phyloP scores from a whole-genome alignment of 2,888 invertebrate species.

The Pseudococcus viburni region DNA sequence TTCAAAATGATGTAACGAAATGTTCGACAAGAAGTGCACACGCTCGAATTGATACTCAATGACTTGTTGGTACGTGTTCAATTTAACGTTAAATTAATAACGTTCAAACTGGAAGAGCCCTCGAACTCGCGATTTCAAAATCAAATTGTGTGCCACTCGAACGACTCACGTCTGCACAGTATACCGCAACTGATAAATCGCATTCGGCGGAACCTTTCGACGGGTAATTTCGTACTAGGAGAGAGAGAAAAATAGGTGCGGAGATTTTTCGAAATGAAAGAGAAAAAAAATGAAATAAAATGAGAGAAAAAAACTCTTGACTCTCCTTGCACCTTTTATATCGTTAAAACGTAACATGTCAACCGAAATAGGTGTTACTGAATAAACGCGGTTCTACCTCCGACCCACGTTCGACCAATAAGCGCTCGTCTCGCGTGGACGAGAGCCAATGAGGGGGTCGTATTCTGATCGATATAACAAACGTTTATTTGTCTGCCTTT shows the following conservation, averaged over 20 bases:
- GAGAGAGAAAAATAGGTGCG: conserved; percentile 58
- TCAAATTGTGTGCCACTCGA: conserved; percentile 66
- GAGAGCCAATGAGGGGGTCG: conserved; percentile 63
- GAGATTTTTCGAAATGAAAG: conserved; percentile 60
- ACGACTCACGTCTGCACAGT: conserved; percentile 60
- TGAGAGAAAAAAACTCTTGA: conserved; percentile 39
- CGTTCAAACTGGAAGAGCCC: conserved; percentile 60
- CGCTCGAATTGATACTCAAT: conserved; percentile 65
- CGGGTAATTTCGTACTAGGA: conserved; percentile 64
- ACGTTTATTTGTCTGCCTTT: conserved; percentile 64
- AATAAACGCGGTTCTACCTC: conserved; percentile 59
- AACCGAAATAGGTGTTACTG: conserved; percentile 65
- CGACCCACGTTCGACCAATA: conserved; percentile 59
- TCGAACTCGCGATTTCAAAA: conserved; percentile 65
- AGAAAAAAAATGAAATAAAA: conserved; percentile 56
- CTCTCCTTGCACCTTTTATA: conserved; percentile 64
- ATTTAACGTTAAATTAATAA: conserved; percentile 65
- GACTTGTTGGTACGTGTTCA: conserved; percentile 63
- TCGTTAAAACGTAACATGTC: conserved; percentile 64
- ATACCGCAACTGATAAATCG: conserved; percentile 65
- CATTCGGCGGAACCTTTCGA: conserved; percentile 64
- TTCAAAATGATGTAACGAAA: conserved; percentile 58
- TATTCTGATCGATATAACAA: conserved; percentile 66
- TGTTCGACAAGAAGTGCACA: conserved; percentile 61
- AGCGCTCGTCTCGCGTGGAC: conserved; percentile 61